Evolutionary conservation across 2,797 vertebrate species (phyloP).

Genomic region (Fundulus diaphanus): DNA sequence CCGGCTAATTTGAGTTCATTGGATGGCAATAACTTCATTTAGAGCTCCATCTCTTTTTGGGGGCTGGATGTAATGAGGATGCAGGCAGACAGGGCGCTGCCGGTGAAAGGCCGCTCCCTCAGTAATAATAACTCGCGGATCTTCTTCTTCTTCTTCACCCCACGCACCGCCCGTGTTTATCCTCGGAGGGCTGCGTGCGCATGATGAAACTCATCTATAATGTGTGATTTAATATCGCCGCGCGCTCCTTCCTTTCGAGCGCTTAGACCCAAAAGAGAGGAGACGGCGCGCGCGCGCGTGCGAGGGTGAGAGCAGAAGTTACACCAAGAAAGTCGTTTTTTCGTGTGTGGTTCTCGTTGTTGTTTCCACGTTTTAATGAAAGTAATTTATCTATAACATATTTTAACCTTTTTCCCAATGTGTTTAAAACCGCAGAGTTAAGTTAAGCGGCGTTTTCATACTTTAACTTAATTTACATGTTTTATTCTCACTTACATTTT

Average conservation of each 20-base stretch:
- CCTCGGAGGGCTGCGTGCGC: slow-evolving; percentile 78
- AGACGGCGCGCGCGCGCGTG: slow-evolving; percentile 9
- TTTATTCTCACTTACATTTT: background rate
- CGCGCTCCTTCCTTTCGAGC: slow-evolving; percentile 31
- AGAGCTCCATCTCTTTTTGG: slow-evolving; percentile 77
- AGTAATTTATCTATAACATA: background rate
- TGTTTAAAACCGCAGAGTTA: background rate
- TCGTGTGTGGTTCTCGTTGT: background rate
- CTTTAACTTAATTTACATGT: too few relatives aligned
- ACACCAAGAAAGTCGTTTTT: background rate
- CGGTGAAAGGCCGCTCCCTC: slow-evolving; percentile 68
- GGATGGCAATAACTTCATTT: slow-evolving; percentile 87
- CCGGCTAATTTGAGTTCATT: slow-evolving; percentile 83
- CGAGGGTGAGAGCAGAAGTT: background rate
- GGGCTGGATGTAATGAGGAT: slow-evolving; percentile 81
- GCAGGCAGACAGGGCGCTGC: slow-evolving; percentile 73
- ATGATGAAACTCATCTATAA: slow-evolving; percentile 85
- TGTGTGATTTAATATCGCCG: slow-evolving; percentile 82
- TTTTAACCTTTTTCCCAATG: background rate
- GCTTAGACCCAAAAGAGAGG: slow-evolving; percentile 58
- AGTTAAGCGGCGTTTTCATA: background rate
- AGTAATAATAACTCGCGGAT: slow-evolving; percentile 77
- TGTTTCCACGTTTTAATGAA: background rate
- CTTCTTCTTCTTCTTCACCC: slow-evolving; percentile 71
- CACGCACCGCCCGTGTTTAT: slow-evolving; percentile 76